These are phyloP conservation scores for Dorcus parallelipipedus DNA, from an alignment of 2,888 invertebrate species.

Conservation along the genomic window DNA sequence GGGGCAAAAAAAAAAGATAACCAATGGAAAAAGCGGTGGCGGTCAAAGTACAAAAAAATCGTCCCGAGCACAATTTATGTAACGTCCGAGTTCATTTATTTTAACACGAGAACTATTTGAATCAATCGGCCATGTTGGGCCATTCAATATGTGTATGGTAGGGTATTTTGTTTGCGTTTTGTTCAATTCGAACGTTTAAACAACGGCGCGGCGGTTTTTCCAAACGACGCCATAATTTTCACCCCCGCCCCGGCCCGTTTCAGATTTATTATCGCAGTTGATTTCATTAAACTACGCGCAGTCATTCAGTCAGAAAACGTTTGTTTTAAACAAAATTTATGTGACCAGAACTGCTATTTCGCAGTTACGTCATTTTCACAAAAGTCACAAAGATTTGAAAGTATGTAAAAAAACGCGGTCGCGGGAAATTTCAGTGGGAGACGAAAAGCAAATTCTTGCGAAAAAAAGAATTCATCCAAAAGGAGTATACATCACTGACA, in stretches of 20 bases:
- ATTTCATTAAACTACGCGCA: slow-evolving; percentile 16
- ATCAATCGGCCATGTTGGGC: slow-evolving; percentile 1
- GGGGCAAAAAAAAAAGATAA: too few species aligned
- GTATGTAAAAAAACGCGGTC: not conserved
- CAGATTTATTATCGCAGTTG: slow-evolving; percentile 28
- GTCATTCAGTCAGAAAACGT: slow-evolving; percentile 1
- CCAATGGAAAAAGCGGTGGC: too few species aligned
- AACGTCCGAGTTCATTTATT: slow-evolving; percentile 1
- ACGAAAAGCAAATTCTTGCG: not conserved
- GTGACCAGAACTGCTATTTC: too few species aligned
- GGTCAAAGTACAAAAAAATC: not conserved
- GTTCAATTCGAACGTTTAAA: slow-evolving; percentile 24
- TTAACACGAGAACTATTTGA: slow-evolving; percentile 6
- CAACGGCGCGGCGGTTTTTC: slow-evolving; percentile 22
- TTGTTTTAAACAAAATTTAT: too few species aligned
- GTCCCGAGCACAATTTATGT: not conserved
- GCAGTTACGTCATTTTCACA: too few species aligned
- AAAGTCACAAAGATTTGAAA: too few species aligned
- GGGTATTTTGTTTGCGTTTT: slow-evolving; percentile 21
- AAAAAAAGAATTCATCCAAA: not conserved
- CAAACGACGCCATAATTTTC: slow-evolving; percentile 20
- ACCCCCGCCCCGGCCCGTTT: slow-evolving; percentile 12
- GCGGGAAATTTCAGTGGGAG: not conserved
- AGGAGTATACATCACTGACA: not conserved
- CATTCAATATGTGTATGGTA: slow-evolving; percentile 13